Evolutionary conservation across 2,888 invertebrate genomes (phyloP).

Genomic region (Heliconius cydno): DNA sequence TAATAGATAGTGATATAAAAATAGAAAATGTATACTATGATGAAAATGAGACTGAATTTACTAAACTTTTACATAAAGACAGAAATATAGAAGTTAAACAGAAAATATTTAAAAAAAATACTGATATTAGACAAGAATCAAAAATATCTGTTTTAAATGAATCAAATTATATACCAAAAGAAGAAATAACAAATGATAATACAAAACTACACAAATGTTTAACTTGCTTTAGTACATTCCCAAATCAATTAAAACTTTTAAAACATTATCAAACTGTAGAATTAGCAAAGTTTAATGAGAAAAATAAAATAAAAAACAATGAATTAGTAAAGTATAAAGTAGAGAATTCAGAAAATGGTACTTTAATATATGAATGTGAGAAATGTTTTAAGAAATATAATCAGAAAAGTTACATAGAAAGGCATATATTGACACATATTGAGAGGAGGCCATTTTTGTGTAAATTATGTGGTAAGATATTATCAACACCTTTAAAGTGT

Average conservation of each 20-base stretch:
- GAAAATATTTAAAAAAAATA: constrained; percentile 21
- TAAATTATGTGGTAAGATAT: constrained; percentile 70
- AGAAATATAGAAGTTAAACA: constrained; percentile 14
- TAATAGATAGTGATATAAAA: constrained; percentile 13
- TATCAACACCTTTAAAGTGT: too few species aligned
- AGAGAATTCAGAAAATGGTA: constrained; percentile 41
- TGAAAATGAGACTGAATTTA: constrained; percentile 19
- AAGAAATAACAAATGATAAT: constrained; percentile 10
- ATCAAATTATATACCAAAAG: constrained; percentile 11
- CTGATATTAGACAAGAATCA: constrained; percentile 3
- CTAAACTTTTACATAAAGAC: constrained; percentile 20
- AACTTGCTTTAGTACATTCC: constrained; percentile 40
- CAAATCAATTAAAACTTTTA: constrained; percentile 39
- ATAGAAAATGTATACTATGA: constrained; percentile 22
- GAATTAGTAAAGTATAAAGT: constrained; percentile 47
- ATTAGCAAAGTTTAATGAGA: constrained; percentile 42
- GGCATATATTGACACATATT: constrained; percentile 59
- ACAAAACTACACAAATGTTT: constrained; percentile 36
- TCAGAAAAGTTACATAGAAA: constrained; percentile 55
- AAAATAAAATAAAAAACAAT: constrained; percentile 32
- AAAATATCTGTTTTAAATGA: neutral
- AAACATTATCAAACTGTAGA: constrained; percentile 41
- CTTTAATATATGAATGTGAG: constrained; percentile 58
- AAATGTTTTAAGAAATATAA: constrained; percentile 58
- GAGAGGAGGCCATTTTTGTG: constrained; percentile 65